phyloP scores from a whole-genome alignment of 1,140 invertebrate species.

The Heliothis virescens region DNA sequence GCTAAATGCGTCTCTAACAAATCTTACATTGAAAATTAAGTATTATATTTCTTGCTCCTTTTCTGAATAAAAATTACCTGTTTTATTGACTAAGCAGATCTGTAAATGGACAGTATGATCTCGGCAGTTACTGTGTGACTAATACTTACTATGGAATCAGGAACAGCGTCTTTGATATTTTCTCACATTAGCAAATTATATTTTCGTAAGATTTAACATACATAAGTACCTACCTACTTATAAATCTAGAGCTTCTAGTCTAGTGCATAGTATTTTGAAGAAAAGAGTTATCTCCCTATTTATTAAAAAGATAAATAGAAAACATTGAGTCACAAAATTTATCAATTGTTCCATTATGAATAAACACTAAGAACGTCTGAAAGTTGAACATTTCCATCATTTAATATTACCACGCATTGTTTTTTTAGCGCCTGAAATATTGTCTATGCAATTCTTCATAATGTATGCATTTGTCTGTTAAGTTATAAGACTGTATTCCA shows the following conservation, averaged over 20 bases:
- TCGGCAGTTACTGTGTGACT: too few relatives aligned
- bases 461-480: constrained; percentile 5
- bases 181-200: not conserved
- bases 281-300: not conserved
- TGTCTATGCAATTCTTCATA: not conserved
- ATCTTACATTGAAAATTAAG: not conserved
- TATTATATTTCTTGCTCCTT: not conserved
- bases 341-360: not conserved
- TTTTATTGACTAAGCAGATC: too few relatives aligned
- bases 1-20: not conserved
- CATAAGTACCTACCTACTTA: not conserved
- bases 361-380: not conserved
- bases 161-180: too few relatives aligned
- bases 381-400: not conserved
- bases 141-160: too few relatives aligned
- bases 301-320: not conserved
- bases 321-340: not conserved
- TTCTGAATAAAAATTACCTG: not conserved
- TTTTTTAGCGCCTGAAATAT: not conserved
- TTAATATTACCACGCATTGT: not conserved
- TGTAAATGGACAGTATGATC: too few relatives aligned
- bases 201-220: not conserved
- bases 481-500: constrained; percentile 3
- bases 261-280: not conserved
- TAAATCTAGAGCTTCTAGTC: constrained; percentile 18